Conservation (phyloP, 2,797 vertebrate species). For the Notolepis coatsorum region DNA sequence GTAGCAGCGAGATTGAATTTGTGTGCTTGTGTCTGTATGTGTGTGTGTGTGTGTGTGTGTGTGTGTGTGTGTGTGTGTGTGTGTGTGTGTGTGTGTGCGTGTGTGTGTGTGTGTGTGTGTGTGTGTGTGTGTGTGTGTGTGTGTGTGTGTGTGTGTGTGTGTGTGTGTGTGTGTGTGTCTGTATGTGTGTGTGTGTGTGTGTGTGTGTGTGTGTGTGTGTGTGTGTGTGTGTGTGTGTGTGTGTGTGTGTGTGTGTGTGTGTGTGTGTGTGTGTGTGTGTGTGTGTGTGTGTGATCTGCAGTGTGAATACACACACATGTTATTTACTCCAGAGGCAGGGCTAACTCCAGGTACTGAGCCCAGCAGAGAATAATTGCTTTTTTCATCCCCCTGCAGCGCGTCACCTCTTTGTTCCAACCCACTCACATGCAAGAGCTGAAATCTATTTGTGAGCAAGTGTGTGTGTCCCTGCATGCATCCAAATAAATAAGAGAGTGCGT, state of each 20-base stretch:
- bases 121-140: conserved; percentile 8
- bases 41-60: conserved; percentile 24
- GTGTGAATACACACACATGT: conserved; percentile 40
- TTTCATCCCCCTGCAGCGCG: conserved; percentile 61
- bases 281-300: conserved; percentile 31
- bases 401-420: conserved; percentile 72
- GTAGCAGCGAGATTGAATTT: conserved; percentile 68
- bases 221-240: conserved; percentile 17
- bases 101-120: conserved; percentile 22
- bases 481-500: conserved; percentile 54
- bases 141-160: not conserved
- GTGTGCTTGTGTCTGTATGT: conserved; percentile 24
- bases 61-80: conserved; percentile 32
- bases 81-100: conserved; percentile 22
- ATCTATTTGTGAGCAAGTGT: conserved; percentile 63
- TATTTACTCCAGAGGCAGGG: conserved; percentile 76
- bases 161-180: not conserved
- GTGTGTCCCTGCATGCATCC: conserved; percentile 59
- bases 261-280: not conserved
- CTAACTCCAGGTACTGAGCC: conserved; percentile 75
- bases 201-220: not conserved
- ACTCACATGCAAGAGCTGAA: conserved; percentile 68
- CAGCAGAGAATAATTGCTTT: conserved; percentile 76
- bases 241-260: not conserved
- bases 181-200: not conserved